Evolutionary conservation across 1,140 invertebrate genomes (phyloP), one percentile per base, ranked within the genome.

Genomic region (Phymastichus coffea): DNA sequence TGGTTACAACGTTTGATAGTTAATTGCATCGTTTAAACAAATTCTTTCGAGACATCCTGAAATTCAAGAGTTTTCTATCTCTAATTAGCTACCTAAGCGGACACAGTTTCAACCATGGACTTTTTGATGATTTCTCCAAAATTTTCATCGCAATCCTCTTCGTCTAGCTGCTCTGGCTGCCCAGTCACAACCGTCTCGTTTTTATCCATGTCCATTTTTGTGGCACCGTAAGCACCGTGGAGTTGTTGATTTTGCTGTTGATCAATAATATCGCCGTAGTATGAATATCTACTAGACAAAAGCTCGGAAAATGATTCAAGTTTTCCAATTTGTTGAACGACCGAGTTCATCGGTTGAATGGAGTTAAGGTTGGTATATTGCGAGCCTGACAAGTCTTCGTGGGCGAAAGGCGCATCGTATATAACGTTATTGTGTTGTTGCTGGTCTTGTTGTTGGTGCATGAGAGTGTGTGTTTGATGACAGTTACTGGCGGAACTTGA

Each of bases 71-170:
- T n/a, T n/a, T n/a, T n/a, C n/a, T n/a, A n/a, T n/a, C n/a, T n/a
- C n/a, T n/a, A n/a, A n/a, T n/a, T n/a, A n/a, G n/a, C n/a, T 12
- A 33, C 12, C 82, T 86, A 92, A 76, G 89, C 90, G 68, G 88
- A 90, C 57, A 92, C 92, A 68, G 90, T 92, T 80, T 94, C 93
- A 66, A 94, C 91, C 83, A 94, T 93, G 28, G 91, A 91, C 78
- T 94, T 93, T 78, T 93, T 94, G 63, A 95, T 94, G 60, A 95
- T 92, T 82, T 94, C 92, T 35, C 91, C 92, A 75, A 95, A 93
- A 77, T 94, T 94, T 70, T 92, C 90, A 47, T 84, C 83, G 61
- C 79, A 81, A 46, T 85, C 79, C 7, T 77, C 82, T 43, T 61
- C 59, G 30, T 41, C 55, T 25, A 51, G 37, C 12, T 56, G 62